Percentiles rank a stretch among this genome's conserved stretches.
Evolutionary conservation across 1,140 invertebrate genomes (phyloP).

Genomic region (Aphis craccivora): DNA sequence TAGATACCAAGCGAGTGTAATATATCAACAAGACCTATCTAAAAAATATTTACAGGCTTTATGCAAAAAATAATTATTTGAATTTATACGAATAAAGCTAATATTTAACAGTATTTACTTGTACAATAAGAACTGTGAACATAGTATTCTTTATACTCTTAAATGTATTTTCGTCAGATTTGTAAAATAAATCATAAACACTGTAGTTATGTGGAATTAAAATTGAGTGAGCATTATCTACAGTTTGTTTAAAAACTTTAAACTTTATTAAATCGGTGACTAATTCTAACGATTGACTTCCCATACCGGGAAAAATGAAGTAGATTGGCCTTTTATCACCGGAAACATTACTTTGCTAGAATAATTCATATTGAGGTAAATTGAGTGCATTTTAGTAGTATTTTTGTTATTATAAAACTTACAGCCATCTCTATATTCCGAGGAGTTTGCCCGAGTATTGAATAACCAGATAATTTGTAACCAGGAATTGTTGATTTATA

Average conservation of each 20-base stretch:
- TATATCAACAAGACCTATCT: constrained; percentile 86
- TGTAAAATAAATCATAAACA: constrained; percentile 68
- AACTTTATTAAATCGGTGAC: constrained; percentile 68
- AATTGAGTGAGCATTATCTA: constrained; percentile 63
- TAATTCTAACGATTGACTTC: constrained; percentile 73
- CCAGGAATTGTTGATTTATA: constrained; percentile 63
- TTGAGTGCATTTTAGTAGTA: neutral
- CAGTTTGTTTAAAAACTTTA: constrained; percentile 67
- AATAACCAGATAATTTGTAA: constrained; percentile 69
- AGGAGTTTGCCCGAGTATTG: constrained; percentile 68
- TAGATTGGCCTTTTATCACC: constrained; percentile 69
- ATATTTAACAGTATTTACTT: constrained; percentile 67
- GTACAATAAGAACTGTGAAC: constrained; percentile 78
- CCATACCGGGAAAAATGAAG: constrained; percentile 75
- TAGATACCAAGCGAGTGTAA: constrained; percentile 75
- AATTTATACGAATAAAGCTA: neutral
- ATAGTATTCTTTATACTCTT: constrained; percentile 69
- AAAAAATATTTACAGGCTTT: neutral
- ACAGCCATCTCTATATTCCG: constrained; percentile 34
- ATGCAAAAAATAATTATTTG: no score
- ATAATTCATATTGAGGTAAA: neutral
- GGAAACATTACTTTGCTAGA: constrained; percentile 63
- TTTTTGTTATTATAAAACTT: neutral
- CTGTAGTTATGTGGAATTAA: constrained; percentile 64
- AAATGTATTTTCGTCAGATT: constrained; percentile 65